Evolutionary conservation across 2,113 vertebrate genomes (phyloP), one percentile per base, ranked within the genome.

Genomic region (Gnathonemus longibarbis): DNA sequence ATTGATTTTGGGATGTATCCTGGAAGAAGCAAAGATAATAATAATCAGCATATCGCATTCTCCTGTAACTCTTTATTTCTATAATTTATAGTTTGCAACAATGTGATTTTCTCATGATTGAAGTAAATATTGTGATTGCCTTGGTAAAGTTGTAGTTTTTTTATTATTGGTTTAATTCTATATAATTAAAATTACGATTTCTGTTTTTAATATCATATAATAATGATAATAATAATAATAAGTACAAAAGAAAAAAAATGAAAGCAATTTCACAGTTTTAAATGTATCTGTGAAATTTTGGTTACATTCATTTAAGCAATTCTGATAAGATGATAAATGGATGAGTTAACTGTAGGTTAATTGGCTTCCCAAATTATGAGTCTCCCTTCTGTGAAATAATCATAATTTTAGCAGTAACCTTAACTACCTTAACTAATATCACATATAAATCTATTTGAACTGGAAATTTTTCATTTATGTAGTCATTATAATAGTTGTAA

Each of bases 141-240:
- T n/a, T 49, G 74, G 19, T 83, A 66, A 49, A 77, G 62, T 91
- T 87, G 66, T 31, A 21, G 53, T 56, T 21, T 35, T 91, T 91
- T 35, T 85, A 92, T 92, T 88, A 92, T 88, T 58, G 91, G 89
- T 90, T 91, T 88, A 85, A 49, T 85, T 24, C 4, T 5, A 48
- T 9, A 49, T 85, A 39, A 85, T 46, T 85, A 48, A 49, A 48
- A 48, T 11, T 21, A 84, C 5, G 3, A 70, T 27, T 70, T 70
- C n/a, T 13, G 3, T 70, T 31, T 70, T 70, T 70, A 31, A 70
- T 31, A 31, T 66, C n/a, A 66, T 66, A 13, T 31, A 66, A 66
- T 66, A 66, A 31, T 27, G 27, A 27, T 7, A 31, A 66, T 27
- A 31, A 66, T 27, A 31, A 31, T 27, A 70, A 11, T 27, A 10